Evolutionary conservation across 2,888 invertebrate genomes (phyloP), one percentile per base, ranked within the genome.

Genomic region (Mesorhabditis belari): DNA sequence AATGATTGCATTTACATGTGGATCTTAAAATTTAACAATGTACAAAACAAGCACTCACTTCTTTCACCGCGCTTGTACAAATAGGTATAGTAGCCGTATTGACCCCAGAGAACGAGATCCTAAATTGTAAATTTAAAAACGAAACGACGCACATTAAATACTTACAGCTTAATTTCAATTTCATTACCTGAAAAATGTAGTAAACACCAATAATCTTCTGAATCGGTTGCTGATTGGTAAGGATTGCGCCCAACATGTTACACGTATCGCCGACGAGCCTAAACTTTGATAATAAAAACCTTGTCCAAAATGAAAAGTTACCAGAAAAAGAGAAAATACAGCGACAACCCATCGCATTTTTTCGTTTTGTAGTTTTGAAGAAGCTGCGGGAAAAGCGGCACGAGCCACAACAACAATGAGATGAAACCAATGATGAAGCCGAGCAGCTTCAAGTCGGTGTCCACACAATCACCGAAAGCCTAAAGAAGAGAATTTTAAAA

Each of bases 391-490:
- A 81, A 70, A 6, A 81, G 58, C 9, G 77, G 77, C 27, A 76
- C 65, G n/a, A 77, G 62, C 77, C 77, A 77, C 9, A 77, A 66
- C 1, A 70, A 55, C 5, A 77, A 66, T 0, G 77, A 77, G 26
- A 77, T 61, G 23, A 77, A 55, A 6, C 77, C 77, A 25, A 71
- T 70, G 87, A 88, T 62, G 85, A 87, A 17, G 85, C 83, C 58
- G 71, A 68, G 65, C 88, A 81, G 28, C 85, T 84, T 55, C 84
- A 82, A 81, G 21, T 74, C 67, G 0, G 73, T 74, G 58, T 74
- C 74, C 19, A 74, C 74, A 53, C 74, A 74, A 49, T 74, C 74
- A 3, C 68, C 60, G 65, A 74, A 74, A 3, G 71, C 58, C 73
- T 73, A 59, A 44, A 64, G 61, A 19, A 27, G 5, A 49, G 17